Evolutionary conservation across 92 coral and sea anemone species (phyloP).

Genomic region (Heteractis magnifica): DNA sequence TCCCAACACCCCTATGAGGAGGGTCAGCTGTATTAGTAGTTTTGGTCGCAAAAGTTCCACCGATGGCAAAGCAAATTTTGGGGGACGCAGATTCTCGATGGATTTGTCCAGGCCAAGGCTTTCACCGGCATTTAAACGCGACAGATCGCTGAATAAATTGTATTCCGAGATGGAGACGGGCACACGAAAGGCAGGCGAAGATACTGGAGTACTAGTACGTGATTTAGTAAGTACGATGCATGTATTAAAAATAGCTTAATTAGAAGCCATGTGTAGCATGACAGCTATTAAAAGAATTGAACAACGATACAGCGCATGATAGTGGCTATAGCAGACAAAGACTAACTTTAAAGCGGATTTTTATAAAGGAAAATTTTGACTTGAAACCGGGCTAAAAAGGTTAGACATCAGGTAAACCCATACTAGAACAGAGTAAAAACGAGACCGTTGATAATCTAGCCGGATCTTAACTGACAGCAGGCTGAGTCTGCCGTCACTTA

Average conservation of each 20-base stretch:
- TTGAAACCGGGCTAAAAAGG: no score
- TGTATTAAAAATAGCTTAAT: neutral
- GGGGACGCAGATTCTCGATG: slow-evolving; percentile 28
- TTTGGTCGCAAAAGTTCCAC: slow-evolving; percentile 23
- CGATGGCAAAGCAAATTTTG: slow-evolving; percentile 22
- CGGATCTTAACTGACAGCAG: no score
- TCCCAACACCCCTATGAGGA: neutral
- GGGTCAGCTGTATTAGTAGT: slow-evolving; percentile 31
- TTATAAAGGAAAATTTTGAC: neutral
- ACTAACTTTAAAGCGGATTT: neutral
- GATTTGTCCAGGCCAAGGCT: slow-evolving; percentile 38
- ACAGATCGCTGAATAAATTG: slow-evolving; percentile 22
- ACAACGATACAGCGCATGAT: neutral
- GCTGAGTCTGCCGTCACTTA: no score
- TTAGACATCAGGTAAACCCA: no score
- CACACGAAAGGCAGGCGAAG: slow-evolving; percentile 65
- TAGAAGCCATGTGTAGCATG: neutral
- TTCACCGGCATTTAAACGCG: slow-evolving; percentile 47
- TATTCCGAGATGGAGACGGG: slow-evolving; percentile 53
- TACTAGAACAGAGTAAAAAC: no score
- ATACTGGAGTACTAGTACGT: slow-evolving; percentile 50
- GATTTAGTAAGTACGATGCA: slow-evolving; percentile 57
- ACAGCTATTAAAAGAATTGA: slow-evolving; percentile 1
- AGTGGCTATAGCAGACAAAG: no score
- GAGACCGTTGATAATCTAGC: no score